Conservation (phyloP, 2,113 vertebrate species). For the Hylia prasina region DNA sequence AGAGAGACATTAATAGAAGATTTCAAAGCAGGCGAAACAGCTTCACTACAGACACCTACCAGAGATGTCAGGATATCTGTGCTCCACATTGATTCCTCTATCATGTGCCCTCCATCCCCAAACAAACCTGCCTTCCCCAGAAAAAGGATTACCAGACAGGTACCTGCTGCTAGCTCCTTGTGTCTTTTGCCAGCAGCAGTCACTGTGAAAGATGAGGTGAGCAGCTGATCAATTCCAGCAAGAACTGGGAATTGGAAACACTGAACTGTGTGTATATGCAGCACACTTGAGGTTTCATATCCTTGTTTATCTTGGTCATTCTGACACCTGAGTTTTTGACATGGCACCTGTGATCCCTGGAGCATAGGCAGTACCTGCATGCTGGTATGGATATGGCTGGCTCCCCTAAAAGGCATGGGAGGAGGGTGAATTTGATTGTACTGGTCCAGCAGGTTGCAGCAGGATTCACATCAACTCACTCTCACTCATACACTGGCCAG, state of each 20-base stretch:
- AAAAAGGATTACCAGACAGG: not conserved
- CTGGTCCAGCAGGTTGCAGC: not conserved
- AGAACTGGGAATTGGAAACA: not conserved
- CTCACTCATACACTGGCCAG: not conserved
- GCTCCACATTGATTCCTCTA: not conserved
- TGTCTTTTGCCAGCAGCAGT: not conserved
- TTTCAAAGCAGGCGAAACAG: not conserved
- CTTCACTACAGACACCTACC: not conserved
- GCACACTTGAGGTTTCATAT: not conserved
- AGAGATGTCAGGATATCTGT: not conserved
- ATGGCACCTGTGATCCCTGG: not conserved
- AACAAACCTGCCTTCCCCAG: not conserved
- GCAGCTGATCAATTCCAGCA: not conserved
- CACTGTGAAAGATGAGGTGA: not conserved
- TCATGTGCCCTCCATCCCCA: fast-evolving
- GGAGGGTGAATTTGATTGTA: not conserved
- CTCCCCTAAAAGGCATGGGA: not conserved
- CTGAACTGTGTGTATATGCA: not conserved
- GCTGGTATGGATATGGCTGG: not conserved
- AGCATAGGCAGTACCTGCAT: not conserved
- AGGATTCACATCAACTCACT: not conserved
- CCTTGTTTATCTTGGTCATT: not conserved
- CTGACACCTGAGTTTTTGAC: not conserved
- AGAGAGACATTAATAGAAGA: not conserved
- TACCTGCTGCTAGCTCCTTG: not conserved